Evolutionary conservation across 2,113 vertebrate species (phyloP), one percentile per base, ranked within the genome.

Genomic region (Mirounga angustirostris): DNA sequence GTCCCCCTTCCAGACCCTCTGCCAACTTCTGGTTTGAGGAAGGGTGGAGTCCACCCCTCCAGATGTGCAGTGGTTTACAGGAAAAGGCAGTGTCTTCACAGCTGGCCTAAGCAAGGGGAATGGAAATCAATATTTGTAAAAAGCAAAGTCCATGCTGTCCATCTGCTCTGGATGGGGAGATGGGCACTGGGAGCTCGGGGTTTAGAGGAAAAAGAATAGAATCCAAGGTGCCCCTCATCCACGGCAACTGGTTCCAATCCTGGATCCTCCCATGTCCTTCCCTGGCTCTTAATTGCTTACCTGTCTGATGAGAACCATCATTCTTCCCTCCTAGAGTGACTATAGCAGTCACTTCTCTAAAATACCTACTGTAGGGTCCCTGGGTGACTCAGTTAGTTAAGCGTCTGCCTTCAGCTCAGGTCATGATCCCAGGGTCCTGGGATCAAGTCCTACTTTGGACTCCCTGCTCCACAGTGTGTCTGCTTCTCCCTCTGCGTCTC

Each of bases 21-120:
- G 95, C 98, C 71, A 98, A 97, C 96, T 98, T 97, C 97, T 98
- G 93, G 97, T 96, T 94, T 96, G 96, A 98, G 96, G 97, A 97
- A 96, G 97, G 97, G 97, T 98, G 98, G 98, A 87, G 97, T 63
- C 95, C 91, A 85, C 43, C 88, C 88, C 90, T 82, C 90, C 71
- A 97, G 90, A 86, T 91, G 69, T 98, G 96, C 46, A 81, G 91
- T 93, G 98, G 89, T 88, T 92, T 97, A 78, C 97, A 97, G 89
- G 33, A 87, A 92, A 96, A 91, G 96, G 96, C 81, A 90, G 92
- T 98, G 97, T 98, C 98, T 97, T 98, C 96, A 98, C 92, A 98
- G 96, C 79, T 59, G 50, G 92, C 71, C 97, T 97, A 96, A 97
- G 96, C 98, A 94, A 98, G 93, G 98, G 88, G 76, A 94, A 74